Conservation (phyloP, 2,888 invertebrate genomes). For the Bellardia pandia region DNA sequence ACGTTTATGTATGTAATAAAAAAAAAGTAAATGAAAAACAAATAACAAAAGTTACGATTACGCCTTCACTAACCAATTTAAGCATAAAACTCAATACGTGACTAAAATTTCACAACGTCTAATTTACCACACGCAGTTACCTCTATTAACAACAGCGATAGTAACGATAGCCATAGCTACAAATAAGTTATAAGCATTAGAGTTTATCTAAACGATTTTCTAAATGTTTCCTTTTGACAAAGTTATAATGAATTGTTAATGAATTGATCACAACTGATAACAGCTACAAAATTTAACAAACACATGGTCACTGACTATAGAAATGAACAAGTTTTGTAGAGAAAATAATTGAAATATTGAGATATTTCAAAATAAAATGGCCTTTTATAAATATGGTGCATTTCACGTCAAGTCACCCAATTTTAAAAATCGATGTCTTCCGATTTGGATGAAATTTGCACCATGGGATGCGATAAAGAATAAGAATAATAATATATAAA, state of each 20-base stretch:
- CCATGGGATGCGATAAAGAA: no score
- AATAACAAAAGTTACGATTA: slow-evolving; percentile 78
- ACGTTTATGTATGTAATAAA: slow-evolving; percentile 73
- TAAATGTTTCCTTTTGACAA: slow-evolving; percentile 66
- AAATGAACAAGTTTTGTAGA: slow-evolving; percentile 9
- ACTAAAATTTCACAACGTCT: slow-evolving; percentile 78
- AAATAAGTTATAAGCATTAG: slow-evolving; percentile 37
- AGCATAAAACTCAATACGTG: slow-evolving; percentile 81
- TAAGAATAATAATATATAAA: no score
- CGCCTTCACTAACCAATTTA: slow-evolving; percentile 81
- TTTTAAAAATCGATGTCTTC: no score
- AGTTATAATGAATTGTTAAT: slow-evolving; percentile 64
- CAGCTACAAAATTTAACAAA: not conserved
- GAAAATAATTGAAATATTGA: slow-evolving; percentile 35
- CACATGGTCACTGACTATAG: not conserved
- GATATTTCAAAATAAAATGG: slow-evolving; percentile 12
- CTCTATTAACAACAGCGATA: not conserved
- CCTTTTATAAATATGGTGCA: no score
- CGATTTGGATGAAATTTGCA: no score
- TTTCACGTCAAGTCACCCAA: no score
- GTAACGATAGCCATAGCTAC: not conserved
- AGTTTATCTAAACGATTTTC: slow-evolving; percentile 63
- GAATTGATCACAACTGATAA: slow-evolving; percentile 56
- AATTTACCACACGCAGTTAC: slow-evolving; percentile 68
- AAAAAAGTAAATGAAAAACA: slow-evolving; percentile 42